Percentiles rank a stretch among this genome's conserved stretches.
These are phyloP conservation scores for Schizothorax lantsangensis DNA, from an alignment of 2,797 vertebrate species.

Conservation along the genomic window DNA sequence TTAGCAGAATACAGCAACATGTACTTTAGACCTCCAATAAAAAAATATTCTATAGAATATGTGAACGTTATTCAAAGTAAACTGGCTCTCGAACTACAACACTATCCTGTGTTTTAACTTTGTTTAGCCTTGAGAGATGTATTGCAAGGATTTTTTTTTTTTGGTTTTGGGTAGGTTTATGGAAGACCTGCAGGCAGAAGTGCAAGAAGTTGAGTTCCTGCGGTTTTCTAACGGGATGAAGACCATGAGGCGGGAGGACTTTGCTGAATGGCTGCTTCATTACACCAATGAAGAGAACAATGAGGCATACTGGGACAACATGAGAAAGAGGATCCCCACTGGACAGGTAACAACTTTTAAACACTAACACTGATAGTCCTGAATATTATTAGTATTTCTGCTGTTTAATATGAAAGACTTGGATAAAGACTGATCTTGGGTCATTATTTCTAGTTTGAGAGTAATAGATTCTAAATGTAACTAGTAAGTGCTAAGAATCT, in stretches of 20 bases:
- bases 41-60: not conserved
- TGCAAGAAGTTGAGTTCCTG: slow-evolving; percentile 97
- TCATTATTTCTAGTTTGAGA: not conserved
- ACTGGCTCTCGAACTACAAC: not conserved
- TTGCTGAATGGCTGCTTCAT: slow-evolving; percentile 95
- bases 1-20: not conserved
- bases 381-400: not conserved
- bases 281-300: slow-evolving; percentile 95
- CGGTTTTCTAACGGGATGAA: slow-evolving; percentile 95
- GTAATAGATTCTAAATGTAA: not conserved
- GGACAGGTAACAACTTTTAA: slow-evolving; percentile 82
- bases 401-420: not conserved
- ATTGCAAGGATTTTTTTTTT: not conserved
- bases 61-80: not conserved
- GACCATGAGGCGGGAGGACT: slow-evolving; percentile 96
- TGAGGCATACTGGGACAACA: slow-evolving; percentile 92
- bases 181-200: slow-evolving; percentile 93
- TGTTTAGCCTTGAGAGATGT: not conserved
- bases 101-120: not conserved
- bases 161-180: slow-evolving; percentile 88
- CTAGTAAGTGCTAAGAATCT: not conserved
- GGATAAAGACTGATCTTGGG: not conserved
- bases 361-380: not conserved
- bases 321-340: slow-evolving; percentile 88
- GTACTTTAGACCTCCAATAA: not conserved